Evolutionary conservation across 2,888 invertebrate genomes (phyloP), one percentile per base, ranked within the genome.

Genomic region (Sipunculus nudus): DNA sequence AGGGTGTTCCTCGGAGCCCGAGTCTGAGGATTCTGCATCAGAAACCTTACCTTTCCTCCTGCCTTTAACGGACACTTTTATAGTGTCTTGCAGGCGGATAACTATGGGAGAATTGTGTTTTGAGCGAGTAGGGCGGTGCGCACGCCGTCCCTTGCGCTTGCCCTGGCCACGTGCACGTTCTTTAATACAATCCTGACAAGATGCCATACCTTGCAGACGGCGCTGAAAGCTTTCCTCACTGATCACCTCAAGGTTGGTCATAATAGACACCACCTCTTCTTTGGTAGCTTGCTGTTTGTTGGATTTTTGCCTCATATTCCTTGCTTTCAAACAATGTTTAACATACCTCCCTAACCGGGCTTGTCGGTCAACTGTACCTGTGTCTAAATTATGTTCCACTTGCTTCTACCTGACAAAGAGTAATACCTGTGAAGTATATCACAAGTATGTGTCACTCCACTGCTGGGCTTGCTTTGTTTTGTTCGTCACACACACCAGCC

Each of bases 111-210:
- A 61, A 48, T 61, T 61, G 16, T 47, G 43, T 10, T 46, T 31
- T 19, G 35, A 41, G 41, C 46, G 52, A 32, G 63, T 28, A 16
- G 32, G 28, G 13, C 29, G 28, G n/a, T 48, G 35, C 16, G 40
- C 3, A 31, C 43, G 41, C 13, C 57, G 52, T 4, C 49, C 29
- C 5, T 43, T 23, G 23, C 28, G 40, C 21, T 63, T 25, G 38
- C 21, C 25, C 39, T 38, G 41, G 10, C 31, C 38, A 39, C 62
- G 55, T n/a, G 59, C 65, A 19, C 78, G 60, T 55, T 79, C 79
- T 41, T 67, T 71, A 52, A 75, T 72, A 70, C 79, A 80, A 65
- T 77, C 77, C 52, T 69, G 67, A 65, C 80, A 81, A 23, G 78
- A 73, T 16, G 73, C 67, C 61, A 75, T 67, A 10, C 75, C 75